Evolutionary conservation across 1,140 invertebrate species (phyloP).

Genomic region (Euglossa dilemma): DNA sequence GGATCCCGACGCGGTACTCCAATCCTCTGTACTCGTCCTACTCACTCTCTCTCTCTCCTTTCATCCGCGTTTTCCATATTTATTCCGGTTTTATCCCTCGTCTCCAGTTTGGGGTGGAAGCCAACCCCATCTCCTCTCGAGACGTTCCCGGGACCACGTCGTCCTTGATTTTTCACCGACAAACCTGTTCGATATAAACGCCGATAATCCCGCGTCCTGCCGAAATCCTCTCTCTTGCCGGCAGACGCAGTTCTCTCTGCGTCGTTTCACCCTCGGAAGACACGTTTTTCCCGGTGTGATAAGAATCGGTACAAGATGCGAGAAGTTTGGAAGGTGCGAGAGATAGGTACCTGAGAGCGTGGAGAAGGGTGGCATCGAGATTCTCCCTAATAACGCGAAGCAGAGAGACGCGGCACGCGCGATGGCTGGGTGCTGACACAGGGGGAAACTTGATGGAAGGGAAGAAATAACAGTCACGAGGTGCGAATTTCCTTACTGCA

Average conservation of each 20-base stretch:
- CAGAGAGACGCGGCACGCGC: conserved; percentile 23
- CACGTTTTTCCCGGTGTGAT: too few relatives aligned
- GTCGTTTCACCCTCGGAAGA: too few relatives aligned
- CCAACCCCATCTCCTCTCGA: background rate
- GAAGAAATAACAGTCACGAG: conserved; percentile 37
- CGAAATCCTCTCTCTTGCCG: too few relatives aligned
- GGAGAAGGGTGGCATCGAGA: background rate
- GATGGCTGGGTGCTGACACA: conserved; percentile 27
- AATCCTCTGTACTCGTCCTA: conserved; percentile 18
- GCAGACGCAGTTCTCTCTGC: too few relatives aligned
- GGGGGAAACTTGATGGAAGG: conserved; percentile 31
- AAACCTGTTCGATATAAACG: conserved; percentile 51
- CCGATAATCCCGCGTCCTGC: conserved; percentile 30
- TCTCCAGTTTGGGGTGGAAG: conserved; percentile 8
- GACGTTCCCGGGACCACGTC: conserved; percentile 20
- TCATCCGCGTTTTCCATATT: conserved; percentile 19
- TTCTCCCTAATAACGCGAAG: conserved; percentile 29
- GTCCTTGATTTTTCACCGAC: conserved; percentile 55
- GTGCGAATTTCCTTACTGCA: conserved; percentile 62
- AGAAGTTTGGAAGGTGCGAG: background rate
- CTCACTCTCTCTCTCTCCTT: background rate
- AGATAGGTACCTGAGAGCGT: background rate
- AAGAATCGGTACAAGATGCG: background rate
- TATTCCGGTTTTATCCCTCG: conserved; percentile 27
- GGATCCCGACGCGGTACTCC: conserved; percentile 44